Percentiles rank a stretch among this genome's conserved stretches.
phyloP scores from a whole-genome alignment of 2,888 invertebrate species.

The Apotomis betuletana region DNA sequence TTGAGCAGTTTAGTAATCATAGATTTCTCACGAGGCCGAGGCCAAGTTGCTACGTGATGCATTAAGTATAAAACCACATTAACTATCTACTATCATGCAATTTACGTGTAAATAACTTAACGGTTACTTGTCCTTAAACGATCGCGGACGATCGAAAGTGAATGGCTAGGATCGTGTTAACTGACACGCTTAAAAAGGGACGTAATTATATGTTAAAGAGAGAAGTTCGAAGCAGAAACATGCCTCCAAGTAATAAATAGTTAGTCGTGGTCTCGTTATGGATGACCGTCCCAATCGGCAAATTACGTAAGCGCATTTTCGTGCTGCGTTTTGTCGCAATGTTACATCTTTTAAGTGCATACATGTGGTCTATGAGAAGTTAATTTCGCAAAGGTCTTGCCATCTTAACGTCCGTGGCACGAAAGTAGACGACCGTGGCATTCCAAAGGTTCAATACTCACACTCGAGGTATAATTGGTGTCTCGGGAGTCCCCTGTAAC shows the following conservation, averaged over 20 bases:
- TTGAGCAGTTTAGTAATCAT: slow-evolving; percentile 6
- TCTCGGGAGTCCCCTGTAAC: no score
- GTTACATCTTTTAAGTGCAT: not conserved
- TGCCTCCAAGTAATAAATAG: not conserved
- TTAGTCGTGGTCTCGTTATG: no score
- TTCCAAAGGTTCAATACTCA: no score
- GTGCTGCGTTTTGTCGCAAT: not conserved
- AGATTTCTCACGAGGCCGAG: slow-evolving; percentile 17
- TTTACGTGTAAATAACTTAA: not conserved
- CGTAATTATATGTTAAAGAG: slow-evolving; percentile 1
- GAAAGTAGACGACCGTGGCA: no score
- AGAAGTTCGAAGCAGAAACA: slow-evolving; percentile 7
- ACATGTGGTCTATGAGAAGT: not conserved
- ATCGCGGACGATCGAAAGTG: slow-evolving; percentile 11
- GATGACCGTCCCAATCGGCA: not conserved
- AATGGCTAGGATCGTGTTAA: slow-evolving; percentile 3
- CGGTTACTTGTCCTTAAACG: slow-evolving; percentile 12
- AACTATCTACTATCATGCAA: slow-evolving; percentile 12
- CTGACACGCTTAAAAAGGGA: not conserved
- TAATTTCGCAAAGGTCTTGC: no score
- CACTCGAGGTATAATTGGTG: no score
- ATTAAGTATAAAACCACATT: slow-evolving; percentile 1
- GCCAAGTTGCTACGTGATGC: slow-evolving; percentile 1
- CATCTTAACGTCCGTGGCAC: no score
- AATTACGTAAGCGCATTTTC: not conserved